Evolutionary conservation across 2,797 vertebrate genomes (phyloP), one percentile per base, ranked within the genome.

Genomic region (Hemitrygon akajei): DNA sequence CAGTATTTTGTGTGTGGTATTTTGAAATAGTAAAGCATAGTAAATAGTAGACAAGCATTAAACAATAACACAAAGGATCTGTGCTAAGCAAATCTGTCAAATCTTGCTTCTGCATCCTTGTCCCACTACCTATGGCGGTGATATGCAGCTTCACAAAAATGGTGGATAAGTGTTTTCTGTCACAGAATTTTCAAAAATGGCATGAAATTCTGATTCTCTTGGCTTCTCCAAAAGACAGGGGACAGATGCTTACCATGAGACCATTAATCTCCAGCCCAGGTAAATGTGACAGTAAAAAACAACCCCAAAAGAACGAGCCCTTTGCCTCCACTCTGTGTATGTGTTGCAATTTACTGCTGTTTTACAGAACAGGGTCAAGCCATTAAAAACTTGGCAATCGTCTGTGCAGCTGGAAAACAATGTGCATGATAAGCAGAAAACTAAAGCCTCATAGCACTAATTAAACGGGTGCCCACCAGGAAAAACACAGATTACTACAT

Each of bases 391-490:
- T 97, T 97, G 97, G 97, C 97, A 97, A 97, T 97, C 96, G 96
- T 96, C 96, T 96, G 96, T 97, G 96, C 97, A 97, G 97, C 97
- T 97, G 97, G 97, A 97, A 97, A 97, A 97, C 97, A 97, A 97
- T 97, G 97, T 97, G 97, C 97, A 97, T 96, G 96, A 97, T 97
- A 97, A 97, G 97, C 97, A 97, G 97, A 97, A 97, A 97, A 97
- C 96, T 97, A 97, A 97, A 97, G 97, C 97, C 97, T 97, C 95
- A 97, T 97, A 97, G 96, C 97, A 96, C 97, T 97, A 97, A 97
- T 97, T 97, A 97, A 97, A 97, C 97, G 96, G 97, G 96, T 96
- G 96, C 96, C 96, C 97, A 97, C 96, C 97, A 97, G 97, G 97
- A 95, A 96, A 96, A 97, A 96, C 96, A 97, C 96, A 97, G 97